Evolutionary conservation across 2,888 invertebrate genomes (phyloP).

Genomic region (Drosophila prolongata): DNA sequence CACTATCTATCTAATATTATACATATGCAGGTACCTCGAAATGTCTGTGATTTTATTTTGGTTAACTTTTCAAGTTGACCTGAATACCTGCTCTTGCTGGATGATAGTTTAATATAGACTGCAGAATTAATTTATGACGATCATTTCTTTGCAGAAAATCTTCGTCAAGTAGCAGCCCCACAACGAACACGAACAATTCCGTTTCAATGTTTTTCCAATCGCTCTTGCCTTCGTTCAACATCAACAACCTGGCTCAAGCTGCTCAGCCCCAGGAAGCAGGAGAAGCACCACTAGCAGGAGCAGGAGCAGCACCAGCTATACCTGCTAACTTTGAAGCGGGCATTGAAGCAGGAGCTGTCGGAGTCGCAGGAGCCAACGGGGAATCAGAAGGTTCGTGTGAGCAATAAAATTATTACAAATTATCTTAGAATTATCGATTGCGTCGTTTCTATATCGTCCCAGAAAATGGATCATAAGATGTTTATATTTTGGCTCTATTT

Average conservation of each 20-base stretch:
- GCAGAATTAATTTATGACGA: too few relatives aligned
- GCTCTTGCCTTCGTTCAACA: conserved; percentile 88
- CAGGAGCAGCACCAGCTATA: background rate
- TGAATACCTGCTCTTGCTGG: too few relatives aligned
- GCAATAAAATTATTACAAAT: background rate
- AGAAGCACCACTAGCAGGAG: conserved; percentile 41
- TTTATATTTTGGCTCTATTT: background rate
- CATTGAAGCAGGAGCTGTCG: conserved; percentile 37
- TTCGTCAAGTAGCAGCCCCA: conserved; percentile 82
- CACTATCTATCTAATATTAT: too few relatives aligned
- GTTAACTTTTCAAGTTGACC: too few relatives aligned
- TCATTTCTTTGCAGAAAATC: conserved; percentile 73
- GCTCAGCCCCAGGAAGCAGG: conserved; percentile 50
- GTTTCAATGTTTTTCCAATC: conserved; percentile 89
- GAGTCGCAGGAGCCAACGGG: conserved; percentile 33
- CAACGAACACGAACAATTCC: conserved; percentile 79
- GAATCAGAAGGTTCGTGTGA: conserved; percentile 65
- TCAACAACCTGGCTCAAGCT: conserved; percentile 66
- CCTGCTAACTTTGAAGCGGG: conserved; percentile 11
- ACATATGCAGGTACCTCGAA: too few relatives aligned
- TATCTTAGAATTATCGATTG: background rate
- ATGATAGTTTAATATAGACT: too few relatives aligned
- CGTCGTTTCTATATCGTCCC: conserved; percentile 2
- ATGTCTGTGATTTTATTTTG: too few relatives aligned
- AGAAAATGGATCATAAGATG: conserved; percentile 6